Conservation (phyloP, 2,888 invertebrate species). For the Syritta pipiens region DNA sequence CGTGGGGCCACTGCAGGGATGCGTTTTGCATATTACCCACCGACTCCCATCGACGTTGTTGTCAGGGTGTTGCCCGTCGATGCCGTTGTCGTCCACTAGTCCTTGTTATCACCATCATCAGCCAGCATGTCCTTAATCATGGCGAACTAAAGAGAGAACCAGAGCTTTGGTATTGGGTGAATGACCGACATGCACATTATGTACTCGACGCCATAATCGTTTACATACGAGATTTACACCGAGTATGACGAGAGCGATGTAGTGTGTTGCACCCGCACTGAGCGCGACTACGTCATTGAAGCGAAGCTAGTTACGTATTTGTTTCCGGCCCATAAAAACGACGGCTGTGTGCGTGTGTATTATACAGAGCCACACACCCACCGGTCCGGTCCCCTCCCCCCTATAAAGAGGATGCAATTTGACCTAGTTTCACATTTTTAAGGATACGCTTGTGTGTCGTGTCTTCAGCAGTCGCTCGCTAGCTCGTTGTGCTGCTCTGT, state of each 20-base stretch:
- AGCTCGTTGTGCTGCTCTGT: neutral
- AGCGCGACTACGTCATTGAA: constrained; percentile 50
- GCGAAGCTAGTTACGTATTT: constrained; percentile 57
- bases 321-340: constrained; percentile 46
- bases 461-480: neutral
- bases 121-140: constrained; percentile 22
- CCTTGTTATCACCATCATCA: constrained; percentile 13
- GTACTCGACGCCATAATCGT: constrained; percentile 48
- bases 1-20: neutral
- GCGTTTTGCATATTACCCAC: neutral
- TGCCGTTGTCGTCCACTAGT: neutral
- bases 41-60: neutral
- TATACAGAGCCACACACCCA: constrained; percentile 5
- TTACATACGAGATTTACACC: constrained; percentile 52
- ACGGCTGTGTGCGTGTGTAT: neutral
- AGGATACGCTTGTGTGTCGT: constrained; percentile 32
- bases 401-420: constrained; percentile 49
- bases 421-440: constrained; percentile 56
- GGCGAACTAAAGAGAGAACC: neutral
- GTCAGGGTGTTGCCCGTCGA: constrained; percentile 42
- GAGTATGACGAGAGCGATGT: neutral
- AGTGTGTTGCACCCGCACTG: constrained; percentile 56
- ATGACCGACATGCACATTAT: constrained; percentile 55
- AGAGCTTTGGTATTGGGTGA: constrained; percentile 59
- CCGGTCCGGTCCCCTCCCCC: neutral